A percentile compares a stretch with the other conserved stretches of the same genome.
phyloP scores from a whole-genome alignment of 2,888 invertebrate genomes.

The Liopterus haemorrhoidalis region DNA sequence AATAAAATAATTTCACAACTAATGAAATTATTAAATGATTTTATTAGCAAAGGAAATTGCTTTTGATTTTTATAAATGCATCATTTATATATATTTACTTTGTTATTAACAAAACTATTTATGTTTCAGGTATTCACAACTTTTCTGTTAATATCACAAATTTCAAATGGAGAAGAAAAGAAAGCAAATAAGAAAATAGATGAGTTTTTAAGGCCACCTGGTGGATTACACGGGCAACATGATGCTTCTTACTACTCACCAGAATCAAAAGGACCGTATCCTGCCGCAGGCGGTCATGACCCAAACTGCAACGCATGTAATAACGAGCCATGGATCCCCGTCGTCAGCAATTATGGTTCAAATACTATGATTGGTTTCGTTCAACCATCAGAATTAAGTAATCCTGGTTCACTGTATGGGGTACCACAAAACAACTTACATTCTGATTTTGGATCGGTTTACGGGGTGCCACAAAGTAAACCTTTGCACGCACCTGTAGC shows the following conservation, averaged over 20 bases:
- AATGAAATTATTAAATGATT: no score
- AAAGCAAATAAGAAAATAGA: constrained; percentile 39
- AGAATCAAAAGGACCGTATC: constrained; percentile 10
- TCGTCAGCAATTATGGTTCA: constrained; percentile 47
- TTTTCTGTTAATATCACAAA: no score
- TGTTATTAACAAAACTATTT: no score
- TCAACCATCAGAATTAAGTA: constrained; percentile 31
- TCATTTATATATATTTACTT: no score
- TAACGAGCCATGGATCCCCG: constrained; percentile 75
- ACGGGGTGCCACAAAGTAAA: constrained; percentile 13
- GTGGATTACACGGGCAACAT: constrained; percentile 12
- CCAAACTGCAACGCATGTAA: constrained; percentile 68
- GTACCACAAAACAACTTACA: constrained; percentile 16
- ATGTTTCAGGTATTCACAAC: no score
- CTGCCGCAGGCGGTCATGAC: neutral
- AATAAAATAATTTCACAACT: no score
- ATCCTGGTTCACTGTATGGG: constrained; percentile 19
- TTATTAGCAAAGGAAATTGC: no score
- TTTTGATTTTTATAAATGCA: no score
- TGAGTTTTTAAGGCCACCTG: constrained; percentile 47
- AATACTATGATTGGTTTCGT: constrained; percentile 38
- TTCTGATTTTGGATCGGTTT: constrained; percentile 5
- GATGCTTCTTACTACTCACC: constrained; percentile 28
- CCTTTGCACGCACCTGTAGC: constrained; percentile 3
- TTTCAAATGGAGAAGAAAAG: constrained; percentile 35